Base-by-base conservation (phyloP, 2,888 invertebrate species). In the Drosophila peninsularis region DNA sequence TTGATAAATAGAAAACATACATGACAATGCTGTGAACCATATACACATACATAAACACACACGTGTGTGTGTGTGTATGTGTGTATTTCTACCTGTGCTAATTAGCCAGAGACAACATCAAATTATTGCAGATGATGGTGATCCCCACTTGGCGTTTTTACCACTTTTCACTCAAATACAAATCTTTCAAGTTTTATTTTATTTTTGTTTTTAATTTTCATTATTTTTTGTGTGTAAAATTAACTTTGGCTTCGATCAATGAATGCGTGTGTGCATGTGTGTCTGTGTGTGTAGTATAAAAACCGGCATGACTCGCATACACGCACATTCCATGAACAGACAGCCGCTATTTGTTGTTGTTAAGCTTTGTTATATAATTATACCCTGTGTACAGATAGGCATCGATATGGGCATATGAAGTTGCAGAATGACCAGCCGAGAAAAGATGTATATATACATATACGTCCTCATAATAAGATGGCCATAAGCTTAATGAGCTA, bases 221-320 rank as follows among this genome's bases (percentile, higher is more conserved):
- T 11, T 10, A 58, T 56, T 27, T 21, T 49, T 45, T 27, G 56
- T 56, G 53, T 58, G 56, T 74, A 49, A 77, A 36, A 66, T 62
- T 72, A 45, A 64, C 56, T 60, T 47, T 67, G 47, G 64, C 74
- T 81, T 65, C 78, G 64, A 78, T 83, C 67, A 78, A 83, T 78
- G 63, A 69, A 63, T 36, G 41, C 19, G 7, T 39, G 42, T 37
- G 14, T 56, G 24, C 10, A 14, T 42, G 41, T 30, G 30, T 37
- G 37, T 47, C 37, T n/a, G 24, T 34, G 54, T 57, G 60, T 50
- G 41, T 68, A 55, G 63, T 45, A 45, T 39, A 49, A 72, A 80
- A 79, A 83, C 81, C 82, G 64, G 78, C 84, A 73, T 80, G 56
- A 55, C 36, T 32, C 49, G 60, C 60, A 57, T 47, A 79, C 54